A percentile compares a stretch with the other conserved stretches of the same genome.
phyloP scores from a whole-genome alignment of 2,113 vertebrate species.

The Halichoeres trimaculatus region DNA sequence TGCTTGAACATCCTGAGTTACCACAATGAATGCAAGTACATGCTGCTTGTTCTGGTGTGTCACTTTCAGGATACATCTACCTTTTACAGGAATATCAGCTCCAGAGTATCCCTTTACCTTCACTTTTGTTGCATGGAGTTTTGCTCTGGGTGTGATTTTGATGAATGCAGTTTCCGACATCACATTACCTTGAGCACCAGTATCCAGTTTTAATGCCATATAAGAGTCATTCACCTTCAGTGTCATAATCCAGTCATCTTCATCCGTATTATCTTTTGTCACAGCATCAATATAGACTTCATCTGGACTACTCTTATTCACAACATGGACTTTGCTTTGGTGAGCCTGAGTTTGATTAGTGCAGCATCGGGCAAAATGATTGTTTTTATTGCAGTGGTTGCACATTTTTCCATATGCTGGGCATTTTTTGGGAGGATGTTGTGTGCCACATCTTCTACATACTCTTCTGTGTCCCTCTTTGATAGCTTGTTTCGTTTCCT shows the following conservation, averaged over 20 bases:
- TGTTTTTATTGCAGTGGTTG: slow-evolving; percentile 9
- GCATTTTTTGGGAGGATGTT: not conserved
- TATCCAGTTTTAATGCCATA: not conserved
- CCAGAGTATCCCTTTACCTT: slow-evolving; percentile 9
- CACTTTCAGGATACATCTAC: slow-evolving; percentile 5
- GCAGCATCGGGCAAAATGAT: not conserved
- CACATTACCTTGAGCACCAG: too few species aligned
- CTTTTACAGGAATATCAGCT: not conserved
- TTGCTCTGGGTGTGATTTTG: slow-evolving; percentile 6
- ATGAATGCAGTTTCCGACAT: not conserved
- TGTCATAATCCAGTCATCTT: slow-evolving; percentile 7
- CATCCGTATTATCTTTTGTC: not conserved
- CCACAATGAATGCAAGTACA: not conserved
- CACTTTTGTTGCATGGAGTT: not conserved
- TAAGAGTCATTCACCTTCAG: not conserved
- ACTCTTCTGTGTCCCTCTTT: not conserved
- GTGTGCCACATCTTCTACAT: too few species aligned
- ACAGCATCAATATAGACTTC: slow-evolving; percentile 6
- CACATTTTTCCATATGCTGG: not conserved
- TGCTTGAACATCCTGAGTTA: not conserved
- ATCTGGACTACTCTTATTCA: not conserved
- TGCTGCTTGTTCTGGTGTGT: not conserved
- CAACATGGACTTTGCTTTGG: not conserved
- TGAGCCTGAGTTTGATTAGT: not conserved
- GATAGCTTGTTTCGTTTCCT: not conserved